Evolutionary conservation across 37 sponge, comb jelly and placozoan genomes (phyloP).

Genomic region (Mnemiopsis leidyi): DNA sequence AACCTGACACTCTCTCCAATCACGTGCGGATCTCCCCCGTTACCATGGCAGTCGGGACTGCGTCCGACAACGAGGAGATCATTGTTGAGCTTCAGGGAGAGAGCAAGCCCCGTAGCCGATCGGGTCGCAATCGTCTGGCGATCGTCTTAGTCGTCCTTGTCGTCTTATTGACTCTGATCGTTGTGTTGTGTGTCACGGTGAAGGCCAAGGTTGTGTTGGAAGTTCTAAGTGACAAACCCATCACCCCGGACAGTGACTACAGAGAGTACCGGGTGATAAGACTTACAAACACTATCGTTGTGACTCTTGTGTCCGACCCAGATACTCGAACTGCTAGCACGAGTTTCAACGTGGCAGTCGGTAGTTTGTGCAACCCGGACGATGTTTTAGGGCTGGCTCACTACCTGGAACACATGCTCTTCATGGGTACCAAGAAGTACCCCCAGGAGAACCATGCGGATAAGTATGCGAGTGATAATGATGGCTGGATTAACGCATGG

Average conservation of each 20-base stretch:
- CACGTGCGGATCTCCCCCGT: neutral
- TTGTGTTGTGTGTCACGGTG: conserved; percentile 13
- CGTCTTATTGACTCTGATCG: neutral
- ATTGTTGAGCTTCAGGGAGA: neutral
- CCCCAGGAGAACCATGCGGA: conserved; percentile 69
- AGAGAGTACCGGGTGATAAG: conserved; percentile 11
- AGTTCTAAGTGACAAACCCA: neutral
- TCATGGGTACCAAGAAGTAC: conserved; percentile 89
- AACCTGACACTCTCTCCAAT: neutral
- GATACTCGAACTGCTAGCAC: neutral
- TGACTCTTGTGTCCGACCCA: conserved; percentile 1
- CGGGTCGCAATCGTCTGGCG: conserved; percentile 20
- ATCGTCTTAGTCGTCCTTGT: conserved; percentile 3
- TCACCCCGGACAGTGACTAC: conserved; percentile 12
- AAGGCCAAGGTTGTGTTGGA: neutral
- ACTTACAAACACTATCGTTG: neutral
- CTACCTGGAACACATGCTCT: conserved; percentile 98
- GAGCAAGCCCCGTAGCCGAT: neutral
- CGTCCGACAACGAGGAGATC: neutral
- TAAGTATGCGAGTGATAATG: conserved; percentile 47
- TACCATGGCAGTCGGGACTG: neutral
- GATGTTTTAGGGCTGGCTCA: conserved; percentile 85
- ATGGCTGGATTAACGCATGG: conserved; percentile 39
- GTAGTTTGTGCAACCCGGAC: neutral
- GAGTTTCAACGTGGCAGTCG: conserved; percentile 27